A percentile compares a stretch with the other conserved stretches of the same genome.
phyloP scores from a whole-genome alignment of 1,140 invertebrate genomes.

The Phymorhynchus buccinoides region DNA sequence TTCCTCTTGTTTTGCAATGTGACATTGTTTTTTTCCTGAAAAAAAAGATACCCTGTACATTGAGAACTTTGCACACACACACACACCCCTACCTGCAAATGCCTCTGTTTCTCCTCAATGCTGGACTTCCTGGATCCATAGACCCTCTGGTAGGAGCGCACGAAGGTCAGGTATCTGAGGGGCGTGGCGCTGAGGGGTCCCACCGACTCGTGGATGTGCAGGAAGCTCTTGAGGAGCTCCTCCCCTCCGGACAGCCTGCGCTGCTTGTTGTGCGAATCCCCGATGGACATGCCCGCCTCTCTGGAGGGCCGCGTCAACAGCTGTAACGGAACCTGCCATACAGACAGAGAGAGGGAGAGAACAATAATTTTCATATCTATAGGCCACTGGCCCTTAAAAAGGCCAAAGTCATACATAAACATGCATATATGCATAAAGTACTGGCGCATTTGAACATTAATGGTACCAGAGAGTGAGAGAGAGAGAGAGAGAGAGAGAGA shows the following conservation, averaged over 20 bases:
- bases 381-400: too few species aligned
- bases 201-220: constrained; percentile 74
- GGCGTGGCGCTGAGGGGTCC: constrained; percentile 74
- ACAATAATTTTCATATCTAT: too few species aligned
- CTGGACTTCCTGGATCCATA: constrained; percentile 77
- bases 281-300: constrained; percentile 68
- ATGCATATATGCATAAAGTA: too few species aligned
- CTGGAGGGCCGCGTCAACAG: constrained; percentile 68
- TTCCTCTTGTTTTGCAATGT: too few species aligned
- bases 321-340: constrained; percentile 68
- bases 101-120: constrained; percentile 76
- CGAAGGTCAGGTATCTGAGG: constrained; percentile 77
- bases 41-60: not conserved
- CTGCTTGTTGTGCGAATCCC: constrained; percentile 60
- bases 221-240: constrained; percentile 73
- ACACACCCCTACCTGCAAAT: constrained; percentile 76
- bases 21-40: constrained; percentile 14
- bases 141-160: constrained; percentile 78
- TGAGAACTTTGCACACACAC: not conserved
- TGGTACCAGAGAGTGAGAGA: too few species aligned
- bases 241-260: constrained; percentile 69
- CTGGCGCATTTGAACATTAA: too few species aligned
- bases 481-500: too few species aligned
- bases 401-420: too few species aligned
- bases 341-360: not conserved